Evolutionary conservation across 2,797 vertebrate genomes (phyloP), one percentile per base, ranked within the genome.

Genomic region (Oryzias dopingdopingensis): DNA sequence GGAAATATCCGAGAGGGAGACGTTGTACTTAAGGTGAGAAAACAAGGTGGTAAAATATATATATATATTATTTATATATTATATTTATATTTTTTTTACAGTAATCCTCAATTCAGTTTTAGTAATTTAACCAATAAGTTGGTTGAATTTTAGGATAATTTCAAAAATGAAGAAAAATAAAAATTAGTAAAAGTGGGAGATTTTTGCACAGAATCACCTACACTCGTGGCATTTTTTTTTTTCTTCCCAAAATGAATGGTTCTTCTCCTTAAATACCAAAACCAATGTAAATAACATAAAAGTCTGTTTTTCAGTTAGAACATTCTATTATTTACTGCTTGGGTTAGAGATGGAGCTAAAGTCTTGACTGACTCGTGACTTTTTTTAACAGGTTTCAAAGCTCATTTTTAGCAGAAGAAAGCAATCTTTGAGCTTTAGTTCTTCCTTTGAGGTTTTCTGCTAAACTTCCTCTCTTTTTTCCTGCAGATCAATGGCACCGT

Each of bases 1-100:
- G 97, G 97, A 82, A 99, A 97, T 87, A 98, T 99, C 80, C 96
- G 96, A 83, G 97, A 99, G 91, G 97, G 97, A 70, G 96, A 98
- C 73, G 96, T 98, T 68, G 96, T 98, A 29, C 89, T 98, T 42
- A 99, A 98, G 95, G 96, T 98, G 88, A 86, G 80, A 49, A 37
- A 48, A 91, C 80, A 89, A 20, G 58, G n/a, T 13, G 7, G 1
- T 32, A 13, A 22, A 3, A 22, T 22, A 22, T 20, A 22, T 3
- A 22, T 22, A 22, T 22, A 22, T 22, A 20, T 20, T 20, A 20
- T 20, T 20, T 20, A 22, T 22, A 22, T 22, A 22, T 22, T 3
- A 22, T 22, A 22, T 26, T 26, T 26, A 1, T 26, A 6, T 26
- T 26, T 26, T 26, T 26, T 26, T 26, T 26, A 26, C 26, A 26